Evolutionary conservation across 2,888 invertebrate species (phyloP).

Genomic region (Thumatha senex): DNA sequence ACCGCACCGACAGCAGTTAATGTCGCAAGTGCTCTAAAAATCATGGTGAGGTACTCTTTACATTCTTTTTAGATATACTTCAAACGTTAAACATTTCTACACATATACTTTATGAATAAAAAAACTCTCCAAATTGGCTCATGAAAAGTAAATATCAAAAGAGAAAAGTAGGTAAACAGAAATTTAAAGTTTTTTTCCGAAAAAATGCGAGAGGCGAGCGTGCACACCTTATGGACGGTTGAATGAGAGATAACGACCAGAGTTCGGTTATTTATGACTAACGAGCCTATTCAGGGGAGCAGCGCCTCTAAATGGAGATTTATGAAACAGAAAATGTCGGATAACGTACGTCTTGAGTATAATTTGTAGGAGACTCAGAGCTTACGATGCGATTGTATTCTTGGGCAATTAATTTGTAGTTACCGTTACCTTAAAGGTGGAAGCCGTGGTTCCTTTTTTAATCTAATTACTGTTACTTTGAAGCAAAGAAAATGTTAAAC

Average conservation of each 20-base stretch:
- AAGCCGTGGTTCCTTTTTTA: no score
- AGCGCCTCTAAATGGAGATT: constrained; percentile 74
- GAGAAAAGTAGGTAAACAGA: constrained; percentile 41
- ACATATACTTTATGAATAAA: no score
- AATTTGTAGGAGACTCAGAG: constrained; percentile 55
- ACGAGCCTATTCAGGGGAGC: constrained; percentile 78
- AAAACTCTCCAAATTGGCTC: no score
- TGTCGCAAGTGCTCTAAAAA: no score
- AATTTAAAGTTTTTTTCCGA: constrained; percentile 48
- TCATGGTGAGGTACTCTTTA: no score
- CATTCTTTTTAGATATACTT: no score
- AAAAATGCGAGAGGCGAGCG: constrained; percentile 36
- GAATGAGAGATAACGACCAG: constrained; percentile 78
- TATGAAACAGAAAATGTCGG: constrained; percentile 78
- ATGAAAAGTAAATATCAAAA: not conserved
- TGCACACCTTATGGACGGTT: constrained; percentile 58
- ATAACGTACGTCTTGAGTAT: constrained; percentile 67
- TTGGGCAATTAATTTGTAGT: constrained; percentile 14
- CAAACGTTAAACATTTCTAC: no score
- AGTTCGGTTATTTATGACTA: constrained; percentile 81
- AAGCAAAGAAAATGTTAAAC: no score
- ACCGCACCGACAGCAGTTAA: no score
- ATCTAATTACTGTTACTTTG: no score
- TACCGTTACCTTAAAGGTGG: not conserved
- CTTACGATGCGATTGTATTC: constrained; percentile 24